phyloP scores from a whole-genome alignment of 2,888 invertebrate species.

The Buathra laborator region DNA sequence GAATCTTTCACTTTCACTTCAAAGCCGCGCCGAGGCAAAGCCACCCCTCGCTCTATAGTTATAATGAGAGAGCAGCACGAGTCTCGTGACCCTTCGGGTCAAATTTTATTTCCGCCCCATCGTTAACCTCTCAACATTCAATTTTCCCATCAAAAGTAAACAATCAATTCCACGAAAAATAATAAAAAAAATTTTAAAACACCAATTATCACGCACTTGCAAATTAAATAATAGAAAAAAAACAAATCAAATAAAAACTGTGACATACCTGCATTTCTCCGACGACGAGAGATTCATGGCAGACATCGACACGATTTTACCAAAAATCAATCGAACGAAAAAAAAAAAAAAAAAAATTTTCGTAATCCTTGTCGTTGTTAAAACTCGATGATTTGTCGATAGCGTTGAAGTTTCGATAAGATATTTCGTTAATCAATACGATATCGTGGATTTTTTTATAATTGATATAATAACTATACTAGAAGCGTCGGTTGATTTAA shows the following conservation, averaged over 20 bases:
- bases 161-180: not conserved
- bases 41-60: conserved; percentile 9
- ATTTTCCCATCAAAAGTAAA: conserved; percentile 16
- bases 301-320: conserved; percentile 74
- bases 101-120: conserved; percentile 39
- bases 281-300: conserved; percentile 78
- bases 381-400: not conserved
- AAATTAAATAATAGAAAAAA: conserved; percentile 21
- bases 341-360: not conserved
- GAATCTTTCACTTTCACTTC: conserved; percentile 25
- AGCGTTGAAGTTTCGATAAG: not conserved
- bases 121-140: not conserved
- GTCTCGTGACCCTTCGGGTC: conserved; percentile 29
- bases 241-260: not conserved
- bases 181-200: not conserved
- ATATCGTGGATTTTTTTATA: not conserved
- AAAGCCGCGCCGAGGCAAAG: conserved; percentile 6
- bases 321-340: conserved; percentile 21
- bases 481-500: conserved; percentile 7
- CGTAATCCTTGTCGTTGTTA: not conserved
- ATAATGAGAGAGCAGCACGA: not conserved
- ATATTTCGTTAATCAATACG: not conserved
- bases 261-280: conserved; percentile 82
- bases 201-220: not conserved
- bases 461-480: conserved; percentile 14